Conservation (phyloP, 2,113 vertebrate genomes). For the Poicephalus gulielmi region DNA sequence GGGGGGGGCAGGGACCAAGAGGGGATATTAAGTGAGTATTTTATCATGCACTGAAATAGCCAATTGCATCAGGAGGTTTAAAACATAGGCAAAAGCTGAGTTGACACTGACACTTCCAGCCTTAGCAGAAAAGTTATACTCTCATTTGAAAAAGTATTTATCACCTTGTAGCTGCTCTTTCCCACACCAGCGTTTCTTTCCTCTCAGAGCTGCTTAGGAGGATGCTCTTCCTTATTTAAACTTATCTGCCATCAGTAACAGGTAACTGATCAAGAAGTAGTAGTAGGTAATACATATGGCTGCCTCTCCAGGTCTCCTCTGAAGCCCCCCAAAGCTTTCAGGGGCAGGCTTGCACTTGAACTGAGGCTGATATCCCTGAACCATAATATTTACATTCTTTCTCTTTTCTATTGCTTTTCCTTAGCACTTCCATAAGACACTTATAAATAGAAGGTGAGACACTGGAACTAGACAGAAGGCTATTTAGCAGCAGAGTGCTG, state of each 20-base stretch:
- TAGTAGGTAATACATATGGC: neutral
- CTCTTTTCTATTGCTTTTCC: constrained; percentile 14
- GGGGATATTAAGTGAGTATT: neutral
- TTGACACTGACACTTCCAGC: neutral
- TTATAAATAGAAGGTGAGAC: constrained; percentile 39
- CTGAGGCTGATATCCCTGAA: constrained; percentile 4
- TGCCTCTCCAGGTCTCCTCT: constrained; percentile 16
- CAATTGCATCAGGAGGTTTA: neutral
- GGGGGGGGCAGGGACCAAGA: neutral
- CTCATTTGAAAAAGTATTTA: neutral
- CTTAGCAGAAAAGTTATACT: constrained; percentile 9
- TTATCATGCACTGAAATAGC: neutral
- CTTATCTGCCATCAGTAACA: neutral
- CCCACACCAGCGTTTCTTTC: neutral
- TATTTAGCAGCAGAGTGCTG: neutral
- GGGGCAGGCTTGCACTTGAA: neutral
- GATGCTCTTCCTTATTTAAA: neutral
- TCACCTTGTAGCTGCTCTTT: neutral
- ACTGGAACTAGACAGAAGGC: neutral
- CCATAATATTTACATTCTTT: constrained; percentile 62
- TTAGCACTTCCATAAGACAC: constrained; percentile 1
- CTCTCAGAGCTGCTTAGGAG: neutral
- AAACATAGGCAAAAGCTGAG: neutral
- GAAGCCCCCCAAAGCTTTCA: constrained; percentile 28
- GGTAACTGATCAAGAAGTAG: neutral